Evolutionary conservation across 2,113 vertebrate species (phyloP), one percentile per base, ranked within the genome.

Genomic region (Petroica traversi): DNA sequence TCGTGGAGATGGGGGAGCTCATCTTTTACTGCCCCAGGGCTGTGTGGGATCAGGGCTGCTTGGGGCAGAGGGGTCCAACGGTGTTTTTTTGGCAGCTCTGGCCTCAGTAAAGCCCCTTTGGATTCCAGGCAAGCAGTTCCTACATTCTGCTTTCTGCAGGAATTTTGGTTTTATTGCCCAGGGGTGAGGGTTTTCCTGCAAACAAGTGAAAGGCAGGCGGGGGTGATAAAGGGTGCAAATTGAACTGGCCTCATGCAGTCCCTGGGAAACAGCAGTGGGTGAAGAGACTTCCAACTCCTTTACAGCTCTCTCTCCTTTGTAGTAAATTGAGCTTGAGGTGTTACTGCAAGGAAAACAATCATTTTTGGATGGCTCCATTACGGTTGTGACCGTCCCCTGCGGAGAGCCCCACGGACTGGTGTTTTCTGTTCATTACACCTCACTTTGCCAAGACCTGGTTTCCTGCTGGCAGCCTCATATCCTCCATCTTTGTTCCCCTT

Each of bases 141-240:
- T 68, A 24, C 0, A 0, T 52, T 43, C 85, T 79, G 73, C 68
- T 89, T 94, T 89, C 90, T 93, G 71, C 41, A 84, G 85, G 72
- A 77, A 96, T 95, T 96, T 97, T 91, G 80, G 38, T 74, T 97
- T 96, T 96, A 96, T 91, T 93, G 86, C 93, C 87, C 48, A 61
- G 17, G 91, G 82, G 85, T 94, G 59, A 92, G 11, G 57, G 77
- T 40, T 97, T 40, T 97, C 68, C 85, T 83, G 80, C 88, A 91
- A 93, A 66, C 55, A 77, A 95, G 94, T 79, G 88, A 93, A 92
- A 88, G 1, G 5, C 76, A 72, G 62, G 66, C 28, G 2, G 66
- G 52, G 79, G 87, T 85, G 93, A 94, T 91, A 96, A 97, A 97
- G 97, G 95, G 93, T 97, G 95, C 73, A 96, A 96, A 97, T 93